Base-by-base conservation (phyloP, 1,140 invertebrate genomes). In the Drosophila ficusphila region DNA sequence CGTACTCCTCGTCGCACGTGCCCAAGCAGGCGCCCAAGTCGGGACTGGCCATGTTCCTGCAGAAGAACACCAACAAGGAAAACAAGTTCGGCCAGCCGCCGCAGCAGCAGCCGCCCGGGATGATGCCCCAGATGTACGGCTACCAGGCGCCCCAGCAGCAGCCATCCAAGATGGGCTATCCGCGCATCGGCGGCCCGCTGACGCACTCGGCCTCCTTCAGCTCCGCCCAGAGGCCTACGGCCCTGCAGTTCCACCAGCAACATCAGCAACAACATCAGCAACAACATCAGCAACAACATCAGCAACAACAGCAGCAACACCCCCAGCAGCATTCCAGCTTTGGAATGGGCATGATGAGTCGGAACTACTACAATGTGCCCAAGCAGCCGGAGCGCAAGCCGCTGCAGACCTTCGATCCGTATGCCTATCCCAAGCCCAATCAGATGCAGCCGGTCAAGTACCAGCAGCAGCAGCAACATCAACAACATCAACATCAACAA, bases 341-440 rank as follows among this genome's bases (percentile, higher is more conserved):
- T 54, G 79, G 75, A 5, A 38, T 44, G n/a, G 81, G 73, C 42
- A 76, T 88, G 83, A 88, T 88, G 77, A 88, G 77, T 65, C 70
- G 82, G 31, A 88, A 88, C 34, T 88, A 78, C 27, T 88, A 88
- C 29, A 88, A 88, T 58, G 33, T 88, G 27, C 82, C 81, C 47
- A 86, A 88, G 52, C 73, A 69, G 33, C 61, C 77, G 14, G 90
- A 91, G 9, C 79, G 90, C 8, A 89, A 91, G 65, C 68, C 90
- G 19, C 64, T 91, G 34, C 89, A 90, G 60, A 90, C 89, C 62
- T 91, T 91, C 46, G 90, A 91, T 83, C 86, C 90, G 16, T 91
- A 90, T 73, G 76, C 76, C 19, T 91, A 86, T 71, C 74, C 77
- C 38, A 79, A 86, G 42, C 79, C 86, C 21, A 89, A 67, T 69